Evolutionary conservation across 2,797 vertebrate species (phyloP), one percentile per base, ranked within the genome.

Genomic region (Coregonus ussuriensis): DNA sequence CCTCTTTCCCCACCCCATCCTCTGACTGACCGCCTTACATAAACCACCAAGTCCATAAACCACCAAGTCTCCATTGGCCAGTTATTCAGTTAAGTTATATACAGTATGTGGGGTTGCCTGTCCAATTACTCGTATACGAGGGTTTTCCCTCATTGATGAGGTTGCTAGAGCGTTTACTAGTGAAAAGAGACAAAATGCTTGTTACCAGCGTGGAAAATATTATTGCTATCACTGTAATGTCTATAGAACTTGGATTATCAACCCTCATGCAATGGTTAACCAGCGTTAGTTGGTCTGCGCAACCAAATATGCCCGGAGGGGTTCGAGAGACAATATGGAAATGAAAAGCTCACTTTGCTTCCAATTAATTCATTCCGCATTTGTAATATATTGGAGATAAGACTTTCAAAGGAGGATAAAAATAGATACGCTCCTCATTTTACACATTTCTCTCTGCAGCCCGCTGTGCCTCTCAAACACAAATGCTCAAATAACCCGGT

Each of bases 401-500:
- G 51, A 47, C 54, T 35, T 31, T 79, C 56, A 78, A 74, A 66
- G 29, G 29, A 69, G 56, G 41, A 63, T 31, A 16, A 59, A 31
- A 62, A 66, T 75, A 66, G 21, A 3, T 14, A 53, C 3, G n/a
- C 7, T 11, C 21, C 4, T 51, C n/a, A 6, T 51, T 21, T 51
- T 47, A n/a, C 11, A 25, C 21, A 47, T 4, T 47, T 11, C 1
- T 7, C 70, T 65, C 56, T 18, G 70, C n/a, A 14, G 54, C 71
- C 52, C 21, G 33, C 65, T 16, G 29, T 37, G 72, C n/a, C 59
- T n/a, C 15, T 31, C 29, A 31, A 66, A 33, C 14, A 4, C 25
- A 66, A 29, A 66, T 11, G 73, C 69, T 77, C 77, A 80, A 77
- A 18, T 41, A 69, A 76, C 65, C 53, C 79, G 1, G 25, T 69